Conservation (phyloP, 2,888 invertebrate genomes). For the Heteropelma amictum region DNA sequence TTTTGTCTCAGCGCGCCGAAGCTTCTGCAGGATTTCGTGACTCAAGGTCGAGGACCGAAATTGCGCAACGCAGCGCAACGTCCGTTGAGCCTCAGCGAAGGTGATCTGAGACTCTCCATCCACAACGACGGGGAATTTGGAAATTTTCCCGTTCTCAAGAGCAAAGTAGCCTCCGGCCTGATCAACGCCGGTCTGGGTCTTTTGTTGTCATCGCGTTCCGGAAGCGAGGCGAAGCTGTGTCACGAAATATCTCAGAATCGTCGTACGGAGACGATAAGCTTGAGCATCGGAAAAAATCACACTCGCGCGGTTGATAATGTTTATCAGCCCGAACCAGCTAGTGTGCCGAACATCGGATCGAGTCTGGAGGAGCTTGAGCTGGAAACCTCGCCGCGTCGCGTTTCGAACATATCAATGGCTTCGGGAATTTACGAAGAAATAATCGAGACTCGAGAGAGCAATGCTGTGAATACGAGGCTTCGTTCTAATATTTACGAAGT, state of each 20-base stretch:
- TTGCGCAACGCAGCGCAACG: constrained; percentile 59
- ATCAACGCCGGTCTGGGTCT: constrained; percentile 67
- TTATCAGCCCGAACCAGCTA: constrained; percentile 69
- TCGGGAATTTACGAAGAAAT: constrained; percentile 87
- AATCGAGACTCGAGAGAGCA: constrained; percentile 74
- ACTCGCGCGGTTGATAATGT: constrained; percentile 68
- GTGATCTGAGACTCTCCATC: constrained; percentile 75
- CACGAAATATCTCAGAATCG: constrained; percentile 56
- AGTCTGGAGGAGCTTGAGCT: constrained; percentile 64
- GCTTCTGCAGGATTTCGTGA: constrained; percentile 78
- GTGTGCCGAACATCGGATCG: constrained; percentile 57
- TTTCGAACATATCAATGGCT: constrained; percentile 81
- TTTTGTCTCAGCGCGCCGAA: constrained; percentile 78
- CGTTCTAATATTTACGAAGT: constrained; percentile 73
- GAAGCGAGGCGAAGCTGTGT: constrained; percentile 65
- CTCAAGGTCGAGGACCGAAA: constrained; percentile 76
- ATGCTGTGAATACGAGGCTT: constrained; percentile 46
- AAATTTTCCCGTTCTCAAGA: constrained; percentile 58
- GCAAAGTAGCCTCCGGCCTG: constrained; percentile 63
- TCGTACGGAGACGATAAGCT: constrained; percentile 57
- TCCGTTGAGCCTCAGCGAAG: constrained; percentile 79
- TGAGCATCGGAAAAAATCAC: constrained; percentile 55
- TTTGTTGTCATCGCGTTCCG: constrained; percentile 60
- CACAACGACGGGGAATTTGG: constrained; percentile 57
- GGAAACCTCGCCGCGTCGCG: constrained; percentile 76